A percentile compares a stretch with the other conserved stretches of the same genome.
Conservation (phyloP, 2,888 invertebrate species). For the Brachyptera risi region DNA sequence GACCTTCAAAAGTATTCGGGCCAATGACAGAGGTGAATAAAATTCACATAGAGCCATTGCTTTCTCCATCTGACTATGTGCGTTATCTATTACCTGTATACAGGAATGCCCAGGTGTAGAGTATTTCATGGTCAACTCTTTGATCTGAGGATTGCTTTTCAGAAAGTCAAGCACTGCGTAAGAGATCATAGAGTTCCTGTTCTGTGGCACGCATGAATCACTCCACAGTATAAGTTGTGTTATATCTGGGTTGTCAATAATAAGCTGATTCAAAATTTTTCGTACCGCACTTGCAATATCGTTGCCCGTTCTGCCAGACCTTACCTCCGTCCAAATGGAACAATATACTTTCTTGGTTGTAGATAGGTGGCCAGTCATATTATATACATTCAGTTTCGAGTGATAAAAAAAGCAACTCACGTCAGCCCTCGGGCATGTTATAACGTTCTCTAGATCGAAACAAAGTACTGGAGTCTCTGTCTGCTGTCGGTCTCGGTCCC, state of each 20-base stretch:
- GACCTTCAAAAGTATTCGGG: no score
- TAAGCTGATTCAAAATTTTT: neutral
- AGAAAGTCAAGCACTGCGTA: slow-evolving; percentile 4
- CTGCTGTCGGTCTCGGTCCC: slow-evolving; percentile 10
- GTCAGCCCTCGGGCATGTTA: slow-evolving; percentile 22
- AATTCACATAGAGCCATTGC: no score
- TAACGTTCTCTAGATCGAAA: slow-evolving; percentile 10
- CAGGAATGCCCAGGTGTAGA: slow-evolving; percentile 14
- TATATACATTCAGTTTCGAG: slow-evolving; percentile 6
- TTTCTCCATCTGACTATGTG: slow-evolving; percentile 11
- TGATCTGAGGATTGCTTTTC: slow-evolving; percentile 1
- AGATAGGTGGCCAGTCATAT: neutral
- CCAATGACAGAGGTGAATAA: no score
- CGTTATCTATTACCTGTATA: slow-evolving; percentile 11
- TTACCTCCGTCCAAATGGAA: slow-evolving; percentile 6
- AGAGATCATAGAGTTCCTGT: slow-evolving; percentile 11
- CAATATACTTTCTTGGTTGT: neutral
- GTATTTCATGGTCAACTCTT: neutral
- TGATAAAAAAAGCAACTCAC: slow-evolving; percentile 30
- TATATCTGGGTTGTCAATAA: neutral
- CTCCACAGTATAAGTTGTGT: slow-evolving; percentile 7
- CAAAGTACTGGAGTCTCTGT: neutral
- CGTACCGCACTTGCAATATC: slow-evolving; percentile 13
- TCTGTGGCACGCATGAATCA: slow-evolving; percentile 18
- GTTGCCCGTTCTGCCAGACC: slow-evolving; percentile 2